Conservation (phyloP, 92 coral and sea anemone genomes). For the Bergia sp. region DNA sequence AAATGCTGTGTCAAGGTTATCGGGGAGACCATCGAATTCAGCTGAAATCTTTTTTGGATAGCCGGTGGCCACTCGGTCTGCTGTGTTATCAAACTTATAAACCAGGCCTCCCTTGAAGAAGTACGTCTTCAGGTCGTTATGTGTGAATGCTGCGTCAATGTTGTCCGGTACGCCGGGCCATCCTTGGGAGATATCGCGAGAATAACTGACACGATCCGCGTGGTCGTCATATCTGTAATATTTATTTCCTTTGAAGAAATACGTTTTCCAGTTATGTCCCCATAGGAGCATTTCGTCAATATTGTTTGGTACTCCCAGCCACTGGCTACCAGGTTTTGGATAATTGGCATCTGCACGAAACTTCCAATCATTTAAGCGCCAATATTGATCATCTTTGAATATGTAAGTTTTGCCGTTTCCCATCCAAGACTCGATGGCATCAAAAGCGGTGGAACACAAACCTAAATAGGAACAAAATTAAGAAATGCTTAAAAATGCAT, state of each 20-base stretch:
- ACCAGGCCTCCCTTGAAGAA: constrained; percentile 81
- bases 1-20: constrained; percentile 47
- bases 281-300: no score
- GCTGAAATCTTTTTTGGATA: constrained; percentile 59
- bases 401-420: neutral
- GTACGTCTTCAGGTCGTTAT: constrained; percentile 34
- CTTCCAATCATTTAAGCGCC: neutral
- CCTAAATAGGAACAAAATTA: constrained; percentile 31
- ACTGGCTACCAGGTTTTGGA: no score
- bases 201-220: neutral
- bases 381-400: neutral
- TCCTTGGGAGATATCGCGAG: constrained; percentile 48
- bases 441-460: constrained; percentile 36
- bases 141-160: constrained; percentile 73
- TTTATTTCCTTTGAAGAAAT: no score
- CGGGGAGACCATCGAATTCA: constrained; percentile 51
- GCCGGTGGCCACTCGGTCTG: constrained; percentile 46
- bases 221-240: no score
- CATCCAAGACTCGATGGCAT: constrained; percentile 52
- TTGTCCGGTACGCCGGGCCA: constrained; percentile 80
- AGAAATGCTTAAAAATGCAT: no score
- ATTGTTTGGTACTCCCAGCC: no score
- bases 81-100: constrained; percentile 58
- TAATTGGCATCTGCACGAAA: no score
- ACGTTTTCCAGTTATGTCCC: no score